Conservation (phyloP, 2,888 invertebrate species). For the Oeneis ivallda region DNA sequence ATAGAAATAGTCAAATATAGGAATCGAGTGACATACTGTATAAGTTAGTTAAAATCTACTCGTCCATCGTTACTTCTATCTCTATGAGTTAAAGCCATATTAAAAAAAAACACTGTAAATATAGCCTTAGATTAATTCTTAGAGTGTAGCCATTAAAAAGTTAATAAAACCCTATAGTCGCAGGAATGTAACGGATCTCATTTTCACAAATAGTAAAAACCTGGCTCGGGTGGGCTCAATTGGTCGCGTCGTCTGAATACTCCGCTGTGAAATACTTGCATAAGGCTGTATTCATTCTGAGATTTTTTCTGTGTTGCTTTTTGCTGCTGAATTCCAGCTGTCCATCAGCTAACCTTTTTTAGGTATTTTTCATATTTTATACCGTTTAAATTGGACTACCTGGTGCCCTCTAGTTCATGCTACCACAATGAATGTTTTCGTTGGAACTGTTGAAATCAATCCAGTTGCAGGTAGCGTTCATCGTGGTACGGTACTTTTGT, state of each 20-base stretch:
- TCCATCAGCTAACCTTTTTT: conserved; percentile 15
- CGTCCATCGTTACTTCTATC: too few species aligned
- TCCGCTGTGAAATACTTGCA: conserved; percentile 25
- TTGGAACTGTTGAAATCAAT: too few species aligned
- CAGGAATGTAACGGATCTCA: conserved; percentile 18
- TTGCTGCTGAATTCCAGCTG: conserved; percentile 21
- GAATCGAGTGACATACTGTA: too few species aligned
- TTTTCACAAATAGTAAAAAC: conserved; percentile 31
- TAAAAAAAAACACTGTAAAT: too few species aligned
- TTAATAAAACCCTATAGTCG: neutral
- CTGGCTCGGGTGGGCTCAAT: conserved; percentile 29
- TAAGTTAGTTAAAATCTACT: too few species aligned
- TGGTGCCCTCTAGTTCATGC: too few species aligned
- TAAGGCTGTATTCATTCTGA: conserved; percentile 34
- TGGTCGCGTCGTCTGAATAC: conserved; percentile 32
- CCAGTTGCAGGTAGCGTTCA: too few species aligned
- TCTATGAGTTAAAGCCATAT: too few species aligned
- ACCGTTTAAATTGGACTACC: neutral
- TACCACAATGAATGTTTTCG: too few species aligned
- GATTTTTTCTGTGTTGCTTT: neutral
- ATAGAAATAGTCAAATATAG: too few species aligned
- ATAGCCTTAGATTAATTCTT: too few species aligned
- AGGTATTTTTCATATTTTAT: neutral
- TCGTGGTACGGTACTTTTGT: too few species aligned
- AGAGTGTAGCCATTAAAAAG: conserved; percentile 4